Percentiles rank a stretch among this genome's conserved stretches.
Conservation (phyloP, 2,113 vertebrate species). For the Sturnus vulgaris region DNA sequence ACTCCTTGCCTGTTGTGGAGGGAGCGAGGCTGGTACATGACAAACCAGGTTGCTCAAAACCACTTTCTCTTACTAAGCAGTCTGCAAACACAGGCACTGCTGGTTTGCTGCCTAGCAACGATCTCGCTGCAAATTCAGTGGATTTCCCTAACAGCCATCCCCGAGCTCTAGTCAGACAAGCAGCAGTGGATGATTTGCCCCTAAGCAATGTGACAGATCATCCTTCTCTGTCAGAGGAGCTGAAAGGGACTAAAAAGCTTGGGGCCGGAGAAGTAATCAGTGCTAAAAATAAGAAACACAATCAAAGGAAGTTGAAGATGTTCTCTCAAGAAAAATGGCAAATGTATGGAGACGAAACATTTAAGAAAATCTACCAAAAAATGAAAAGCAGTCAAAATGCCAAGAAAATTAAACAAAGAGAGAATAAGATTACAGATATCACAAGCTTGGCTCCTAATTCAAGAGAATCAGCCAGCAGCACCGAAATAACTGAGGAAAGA, state of each 20-base stretch:
- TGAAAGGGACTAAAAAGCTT: constrained; percentile 31
- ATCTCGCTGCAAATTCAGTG: constrained; percentile 57
- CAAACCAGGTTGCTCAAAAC: constrained; percentile 7
- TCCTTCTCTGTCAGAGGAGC: constrained; percentile 59
- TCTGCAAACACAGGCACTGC: constrained; percentile 38
- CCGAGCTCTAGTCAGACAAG: constrained; percentile 88
- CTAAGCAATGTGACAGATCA: constrained; percentile 54
- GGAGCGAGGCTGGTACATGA: constrained; percentile 62
- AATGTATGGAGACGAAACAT: constrained; percentile 89
- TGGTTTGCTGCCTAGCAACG: constrained; percentile 61
- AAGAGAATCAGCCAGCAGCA: background rate
- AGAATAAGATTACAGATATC: background rate
- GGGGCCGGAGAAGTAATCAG: constrained; percentile 51
- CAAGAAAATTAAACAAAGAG: constrained; percentile 43
- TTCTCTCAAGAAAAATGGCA: constrained; percentile 96
- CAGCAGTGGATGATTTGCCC: constrained; percentile 85
- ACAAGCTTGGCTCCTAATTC: background rate
- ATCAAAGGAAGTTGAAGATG: constrained; percentile 80
- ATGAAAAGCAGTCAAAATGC: constrained; percentile 67
- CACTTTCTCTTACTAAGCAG: background rate
- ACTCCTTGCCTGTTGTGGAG: constrained; percentile 85
- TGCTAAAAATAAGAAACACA: constrained; percentile 71
- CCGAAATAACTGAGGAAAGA: background rate
- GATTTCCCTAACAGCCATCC: constrained; percentile 79
- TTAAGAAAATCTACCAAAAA: constrained; percentile 86